Evolutionary conservation across 2,888 invertebrate species (phyloP).

Genomic region (Callyntrura guangdongensis): DNA sequence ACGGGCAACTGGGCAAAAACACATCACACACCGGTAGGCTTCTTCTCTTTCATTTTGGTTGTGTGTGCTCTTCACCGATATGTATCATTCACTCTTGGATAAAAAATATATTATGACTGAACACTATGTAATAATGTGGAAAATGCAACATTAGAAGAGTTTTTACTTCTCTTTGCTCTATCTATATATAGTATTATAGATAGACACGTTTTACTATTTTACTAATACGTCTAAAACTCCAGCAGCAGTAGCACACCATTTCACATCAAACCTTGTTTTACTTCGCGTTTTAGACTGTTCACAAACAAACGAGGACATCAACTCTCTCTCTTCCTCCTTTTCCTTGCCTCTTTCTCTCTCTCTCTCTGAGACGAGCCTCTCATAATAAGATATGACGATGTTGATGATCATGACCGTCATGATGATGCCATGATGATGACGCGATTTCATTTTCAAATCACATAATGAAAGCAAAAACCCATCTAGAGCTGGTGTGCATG

Average conservation of each 20-base stretch:
- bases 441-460: slow-evolving; percentile 76
- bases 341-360: background rate
- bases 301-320: slow-evolving; percentile 72
- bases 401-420: slow-evolving; percentile 73
- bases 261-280: slow-evolving; percentile 56
- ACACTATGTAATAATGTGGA: slow-evolving; percentile 49
- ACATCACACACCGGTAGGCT: slow-evolving; percentile 50
- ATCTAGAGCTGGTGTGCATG: slow-evolving; percentile 3
- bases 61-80: slow-evolving; percentile 13
- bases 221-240: slow-evolving; percentile 41
- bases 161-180: slow-evolving; percentile 2
- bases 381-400: slow-evolving; percentile 76
- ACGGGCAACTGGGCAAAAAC: slow-evolving; percentile 18
- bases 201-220: slow-evolving; percentile 42
- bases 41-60: background rate
- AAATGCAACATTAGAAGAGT: slow-evolving; percentile 50
- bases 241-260: slow-evolving; percentile 19
- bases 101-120: slow-evolving; percentile 58
- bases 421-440: slow-evolving; percentile 75
- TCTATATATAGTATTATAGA: background rate
- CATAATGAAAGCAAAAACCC: slow-evolving; percentile 74
- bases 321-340: slow-evolving; percentile 28
- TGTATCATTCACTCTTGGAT: slow-evolving; percentile 54
- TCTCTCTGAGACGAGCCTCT: slow-evolving; percentile 57
- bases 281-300: slow-evolving; percentile 32